Evolutionary conservation across 2,888 invertebrate genomes (phyloP).

Genomic region (Leucophenga maculata): DNA sequence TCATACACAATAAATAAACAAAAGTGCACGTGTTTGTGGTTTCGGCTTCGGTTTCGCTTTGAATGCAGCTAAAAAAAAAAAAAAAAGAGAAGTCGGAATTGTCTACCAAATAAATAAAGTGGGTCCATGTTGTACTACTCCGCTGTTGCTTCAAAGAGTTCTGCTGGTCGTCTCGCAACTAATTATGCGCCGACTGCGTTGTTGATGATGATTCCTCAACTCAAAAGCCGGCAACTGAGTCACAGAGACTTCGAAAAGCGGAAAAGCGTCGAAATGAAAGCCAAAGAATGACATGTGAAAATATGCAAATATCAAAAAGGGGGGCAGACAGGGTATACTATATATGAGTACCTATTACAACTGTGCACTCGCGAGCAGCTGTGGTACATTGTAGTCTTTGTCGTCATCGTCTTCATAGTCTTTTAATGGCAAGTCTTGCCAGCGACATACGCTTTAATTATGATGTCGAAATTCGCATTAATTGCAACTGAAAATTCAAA

Average conservation of each 20-base stretch:
- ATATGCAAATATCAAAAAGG: conserved; percentile 34
- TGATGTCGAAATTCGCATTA: conserved; percentile 36
- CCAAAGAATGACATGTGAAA: conserved; percentile 58
- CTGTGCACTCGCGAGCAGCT: not conserved
- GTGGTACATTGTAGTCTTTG: not conserved
- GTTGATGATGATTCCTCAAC: not conserved
- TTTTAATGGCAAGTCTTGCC: not conserved
- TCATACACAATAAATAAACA: not conserved
- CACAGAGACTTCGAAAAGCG: not conserved
- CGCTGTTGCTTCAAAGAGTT: conserved; percentile 4
- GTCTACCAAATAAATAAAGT: conserved; percentile 9
- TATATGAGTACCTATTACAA: too few relatives aligned
- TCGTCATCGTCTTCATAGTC: not conserved
- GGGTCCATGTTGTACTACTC: too few relatives aligned
- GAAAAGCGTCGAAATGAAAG: conserved; percentile 42
- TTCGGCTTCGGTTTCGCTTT: not conserved
- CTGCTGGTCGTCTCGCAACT: not conserved
- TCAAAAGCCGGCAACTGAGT: not conserved
- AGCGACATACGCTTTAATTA: conserved; percentile 29
- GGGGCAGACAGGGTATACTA: too few relatives aligned
- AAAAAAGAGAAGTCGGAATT: too few relatives aligned
- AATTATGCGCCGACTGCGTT: conserved; percentile 9
- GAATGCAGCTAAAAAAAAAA: not conserved
- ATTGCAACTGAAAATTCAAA: conserved; percentile 27
- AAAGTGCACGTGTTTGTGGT: conserved; percentile 21